phyloP scores from a whole-genome alignment of 1,140 invertebrate genomes.

The Euborellia annulipes region DNA sequence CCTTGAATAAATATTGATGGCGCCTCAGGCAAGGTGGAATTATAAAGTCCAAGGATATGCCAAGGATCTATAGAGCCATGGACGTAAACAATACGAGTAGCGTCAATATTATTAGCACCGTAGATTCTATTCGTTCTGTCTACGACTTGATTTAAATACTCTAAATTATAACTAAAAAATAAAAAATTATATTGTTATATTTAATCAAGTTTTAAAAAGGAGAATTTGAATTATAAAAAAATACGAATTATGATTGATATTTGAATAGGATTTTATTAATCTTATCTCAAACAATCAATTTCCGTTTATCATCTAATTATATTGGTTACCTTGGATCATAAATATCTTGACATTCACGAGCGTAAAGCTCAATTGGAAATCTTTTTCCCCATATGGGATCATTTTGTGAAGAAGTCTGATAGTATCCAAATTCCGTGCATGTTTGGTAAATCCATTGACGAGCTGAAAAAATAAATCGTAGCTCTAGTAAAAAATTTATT shows the following conservation, averaged over 20 bases:
- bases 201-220: no score
- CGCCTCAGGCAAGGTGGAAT: constrained; percentile 33
- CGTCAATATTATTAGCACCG: constrained; percentile 53
- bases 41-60: constrained; percentile 64
- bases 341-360: constrained; percentile 50
- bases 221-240: no score
- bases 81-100: constrained; percentile 63
- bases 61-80: constrained; percentile 87
- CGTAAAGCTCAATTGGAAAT: no score
- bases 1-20: constrained; percentile 59
- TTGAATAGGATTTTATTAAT: no score
- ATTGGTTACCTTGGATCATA: constrained; percentile 39
- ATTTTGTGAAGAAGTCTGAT: constrained; percentile 57
- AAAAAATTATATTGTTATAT: no score
- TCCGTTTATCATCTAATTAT: background rate
- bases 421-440: constrained; percentile 89
- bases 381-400: no score
- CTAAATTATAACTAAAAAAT: constrained; percentile 34
- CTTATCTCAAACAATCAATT: constrained; percentile 3
- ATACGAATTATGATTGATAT: no score
- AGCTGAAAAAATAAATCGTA: no score
- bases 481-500: no score
- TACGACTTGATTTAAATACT: constrained; percentile 41
- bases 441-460: constrained; percentile 87
- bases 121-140: constrained; percentile 62